These are phyloP conservation scores for Solea solea DNA, from an alignment of 2,113 vertebrate species.

Conservation along the genomic window DNA sequence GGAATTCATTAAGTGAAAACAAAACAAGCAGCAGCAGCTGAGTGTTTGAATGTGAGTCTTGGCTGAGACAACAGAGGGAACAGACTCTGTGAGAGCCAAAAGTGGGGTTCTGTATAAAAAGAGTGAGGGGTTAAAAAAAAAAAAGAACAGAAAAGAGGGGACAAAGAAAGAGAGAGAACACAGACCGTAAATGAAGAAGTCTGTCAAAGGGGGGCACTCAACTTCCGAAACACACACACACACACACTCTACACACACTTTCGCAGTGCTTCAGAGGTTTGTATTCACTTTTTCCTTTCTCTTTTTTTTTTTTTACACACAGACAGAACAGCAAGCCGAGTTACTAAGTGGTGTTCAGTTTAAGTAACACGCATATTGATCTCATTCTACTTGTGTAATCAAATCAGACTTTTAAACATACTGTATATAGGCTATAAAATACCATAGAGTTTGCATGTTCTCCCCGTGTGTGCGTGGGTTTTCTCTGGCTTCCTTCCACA, in stretches of 20 bases:
- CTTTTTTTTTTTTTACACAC: conserved; percentile 1
- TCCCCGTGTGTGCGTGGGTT: too few relatives aligned
- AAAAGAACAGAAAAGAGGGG: not conserved
- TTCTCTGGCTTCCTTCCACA: too few relatives aligned
- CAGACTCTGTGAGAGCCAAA: conserved; percentile 67
- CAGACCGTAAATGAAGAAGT: conserved; percentile 53
- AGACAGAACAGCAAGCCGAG: not conserved
- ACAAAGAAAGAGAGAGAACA: conserved; percentile 1
- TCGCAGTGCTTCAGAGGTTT: conserved; percentile 11
- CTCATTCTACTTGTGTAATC: not conserved
- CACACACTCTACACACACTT: conserved; percentile 10
- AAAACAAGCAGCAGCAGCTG: conserved; percentile 76
- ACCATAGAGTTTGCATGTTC: too few relatives aligned
- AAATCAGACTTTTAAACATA: too few relatives aligned
- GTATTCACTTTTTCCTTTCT: not conserved
- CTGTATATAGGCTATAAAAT: too few relatives aligned
- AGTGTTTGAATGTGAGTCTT: conserved; percentile 71
- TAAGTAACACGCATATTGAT: conserved; percentile 1
- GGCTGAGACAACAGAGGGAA: conserved; percentile 70
- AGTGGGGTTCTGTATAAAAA: conserved; percentile 53
- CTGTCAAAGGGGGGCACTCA: conserved; percentile 55
- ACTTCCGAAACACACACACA: conserved; percentile 45
- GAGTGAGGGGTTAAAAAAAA: not conserved
- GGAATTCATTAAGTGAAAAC: conserved; percentile 75
- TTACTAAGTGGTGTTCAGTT: not conserved